Evolutionary conservation across 2,113 vertebrate genomes (phyloP).

Genomic region (Rhodinocichla rosea): DNA sequence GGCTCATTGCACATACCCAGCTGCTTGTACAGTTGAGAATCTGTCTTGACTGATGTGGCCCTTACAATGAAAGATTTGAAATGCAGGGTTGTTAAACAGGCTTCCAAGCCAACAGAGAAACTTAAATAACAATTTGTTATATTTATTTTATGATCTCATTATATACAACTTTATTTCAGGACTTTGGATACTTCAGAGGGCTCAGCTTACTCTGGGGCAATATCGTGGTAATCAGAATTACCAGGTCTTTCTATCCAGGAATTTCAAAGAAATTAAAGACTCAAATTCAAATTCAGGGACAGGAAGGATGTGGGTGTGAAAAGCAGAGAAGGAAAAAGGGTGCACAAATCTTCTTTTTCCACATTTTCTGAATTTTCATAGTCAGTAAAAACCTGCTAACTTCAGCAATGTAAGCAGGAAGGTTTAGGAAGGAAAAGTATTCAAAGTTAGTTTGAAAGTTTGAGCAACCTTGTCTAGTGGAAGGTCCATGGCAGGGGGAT

Average conservation of each 20-base stretch:
- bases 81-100: not conserved
- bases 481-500: rapidly evolving
- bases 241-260: not conserved
- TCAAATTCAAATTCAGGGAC: not conserved
- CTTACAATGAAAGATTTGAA: not conserved
- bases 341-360: not conserved
- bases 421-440: not conserved
- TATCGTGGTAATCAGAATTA: not conserved
- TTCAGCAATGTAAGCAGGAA: not conserved
- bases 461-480: not conserved
- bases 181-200: not conserved
- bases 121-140: not conserved
- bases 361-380: not conserved
- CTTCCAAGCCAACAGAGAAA: not conserved
- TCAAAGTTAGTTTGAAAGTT: not conserved
- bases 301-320: not conserved
- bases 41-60: not conserved
- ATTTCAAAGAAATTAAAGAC: not conserved
- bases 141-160: not conserved
- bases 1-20: not conserved
- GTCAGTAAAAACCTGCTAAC: not conserved
- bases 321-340: not conserved
- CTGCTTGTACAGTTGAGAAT: not conserved
- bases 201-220: not conserved
- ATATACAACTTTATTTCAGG: not conserved